Percentiles rank a stretch among this genome's conserved stretches.
Evolutionary conservation across 2,797 vertebrate genomes (phyloP).

Genomic region (Notoglanidium macrostoma): DNA sequence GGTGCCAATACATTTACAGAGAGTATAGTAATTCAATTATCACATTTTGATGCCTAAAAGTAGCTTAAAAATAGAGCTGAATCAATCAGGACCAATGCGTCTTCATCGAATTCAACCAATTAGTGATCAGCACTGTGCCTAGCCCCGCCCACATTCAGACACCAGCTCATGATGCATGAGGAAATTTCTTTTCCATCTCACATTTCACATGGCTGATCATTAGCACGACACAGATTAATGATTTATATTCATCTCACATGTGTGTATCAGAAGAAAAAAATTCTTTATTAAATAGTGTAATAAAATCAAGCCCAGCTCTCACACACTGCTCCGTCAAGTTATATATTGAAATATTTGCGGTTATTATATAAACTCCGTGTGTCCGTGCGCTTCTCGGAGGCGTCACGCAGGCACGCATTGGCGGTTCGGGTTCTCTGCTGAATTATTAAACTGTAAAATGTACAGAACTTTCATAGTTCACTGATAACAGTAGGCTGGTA

Average conservation of each 20-base stretch:
- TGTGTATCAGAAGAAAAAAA: not conserved
- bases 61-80: not conserved
- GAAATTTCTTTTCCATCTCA: not conserved
- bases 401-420: too few species aligned
- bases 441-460: too few species aligned
- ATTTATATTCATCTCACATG: not conserved
- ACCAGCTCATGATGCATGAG: not conserved
- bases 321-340: too few species aligned
- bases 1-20: not conserved
- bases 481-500: too few species aligned
- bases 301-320: too few species aligned
- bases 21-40: too few species aligned
- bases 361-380: too few species aligned
- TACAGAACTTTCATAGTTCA: too few species aligned
- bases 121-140: not conserved
- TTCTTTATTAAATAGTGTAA: too few species aligned
- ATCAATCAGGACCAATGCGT: not conserved
- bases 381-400: too few species aligned
- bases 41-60: not conserved
- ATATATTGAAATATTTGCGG: too few species aligned
- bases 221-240: not conserved
- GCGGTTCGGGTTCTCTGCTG: too few species aligned
- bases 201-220: not conserved
- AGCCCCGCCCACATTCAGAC: not conserved
- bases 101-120: not conserved